Percentiles rank a stretch among this genome's conserved stretches.
Conservation (phyloP, 2,888 invertebrate species). For the Scotopteryx bipunctaria region DNA sequence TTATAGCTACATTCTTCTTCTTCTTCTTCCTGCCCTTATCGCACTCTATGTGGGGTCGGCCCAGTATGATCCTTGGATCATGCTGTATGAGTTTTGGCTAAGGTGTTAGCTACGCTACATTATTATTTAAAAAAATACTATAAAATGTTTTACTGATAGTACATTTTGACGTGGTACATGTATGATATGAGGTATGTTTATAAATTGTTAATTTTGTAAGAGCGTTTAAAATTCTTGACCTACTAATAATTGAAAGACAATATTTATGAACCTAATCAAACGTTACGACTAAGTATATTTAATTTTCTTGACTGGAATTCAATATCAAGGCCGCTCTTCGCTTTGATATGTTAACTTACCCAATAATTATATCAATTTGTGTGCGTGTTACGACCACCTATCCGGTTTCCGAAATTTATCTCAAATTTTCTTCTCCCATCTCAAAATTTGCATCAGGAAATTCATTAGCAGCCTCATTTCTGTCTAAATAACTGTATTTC, state of each 20-base stretch:
- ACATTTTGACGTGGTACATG: no score
- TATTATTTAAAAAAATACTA: background rate
- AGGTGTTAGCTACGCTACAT: no score
- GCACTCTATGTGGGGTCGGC: no score
- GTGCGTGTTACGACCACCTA: constrained; percentile 5
- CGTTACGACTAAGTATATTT: background rate
- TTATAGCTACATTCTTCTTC: no score
- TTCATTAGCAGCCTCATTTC: constrained; percentile 21
- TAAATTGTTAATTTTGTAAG: background rate
- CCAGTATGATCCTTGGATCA: no score
- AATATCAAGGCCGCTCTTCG: background rate
- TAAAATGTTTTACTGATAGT: no score
- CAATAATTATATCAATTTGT: constrained; percentile 17
- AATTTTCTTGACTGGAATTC: background rate
- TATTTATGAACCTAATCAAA: background rate
- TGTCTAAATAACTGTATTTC: constrained; percentile 31
- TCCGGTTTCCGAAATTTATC: constrained; percentile 9
- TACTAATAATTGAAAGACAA: background rate
- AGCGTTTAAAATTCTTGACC: background rate
- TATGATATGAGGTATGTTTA: no score
- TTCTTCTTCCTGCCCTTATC: no score
- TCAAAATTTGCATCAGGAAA: constrained; percentile 17
- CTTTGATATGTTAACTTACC: constrained; percentile 5
- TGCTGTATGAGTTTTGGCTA: constrained; percentile 2
- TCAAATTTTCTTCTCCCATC: constrained; percentile 12